Conservation (phyloP, 2,888 invertebrate genomes). For the Orchesella flavescens region DNA sequence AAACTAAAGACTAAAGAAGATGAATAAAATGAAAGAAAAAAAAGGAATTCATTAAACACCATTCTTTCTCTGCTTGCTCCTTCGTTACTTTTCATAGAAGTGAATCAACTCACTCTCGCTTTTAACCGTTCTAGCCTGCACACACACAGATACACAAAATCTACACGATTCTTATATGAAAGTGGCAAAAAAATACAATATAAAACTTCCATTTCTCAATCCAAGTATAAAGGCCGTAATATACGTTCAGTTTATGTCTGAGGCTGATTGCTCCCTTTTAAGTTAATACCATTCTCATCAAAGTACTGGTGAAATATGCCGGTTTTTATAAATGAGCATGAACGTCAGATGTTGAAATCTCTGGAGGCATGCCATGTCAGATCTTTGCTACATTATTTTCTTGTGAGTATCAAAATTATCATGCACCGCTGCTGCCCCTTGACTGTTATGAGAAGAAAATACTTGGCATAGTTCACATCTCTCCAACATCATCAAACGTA, state of each 20-base stretch:
- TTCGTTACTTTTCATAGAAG: constrained; percentile 32
- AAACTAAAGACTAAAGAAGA: constrained; percentile 10
- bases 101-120: constrained; percentile 42
- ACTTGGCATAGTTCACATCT: no score
- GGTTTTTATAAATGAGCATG: no score
- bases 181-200: background rate
- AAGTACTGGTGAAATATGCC: no score
- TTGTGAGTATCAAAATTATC: no score
- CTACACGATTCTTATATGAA: background rate
- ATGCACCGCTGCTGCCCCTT: no score
- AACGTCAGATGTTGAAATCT: no score
- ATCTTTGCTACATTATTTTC: no score
- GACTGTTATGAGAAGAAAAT: no score
- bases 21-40: constrained; percentile 32
- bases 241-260: no score
- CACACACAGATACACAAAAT: background rate
- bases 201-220: background rate
- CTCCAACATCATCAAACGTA: no score
- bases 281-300: background rate
- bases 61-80: constrained; percentile 24
- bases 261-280: background rate
- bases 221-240: background rate
- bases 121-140: background rate
- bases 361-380: no score
- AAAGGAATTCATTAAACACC: constrained; percentile 54